These are phyloP conservation scores for Temnopleurus reevesii DNA, from an alignment of 53 echinoderm and acorn worm species.

Conservation along the genomic window DNA sequence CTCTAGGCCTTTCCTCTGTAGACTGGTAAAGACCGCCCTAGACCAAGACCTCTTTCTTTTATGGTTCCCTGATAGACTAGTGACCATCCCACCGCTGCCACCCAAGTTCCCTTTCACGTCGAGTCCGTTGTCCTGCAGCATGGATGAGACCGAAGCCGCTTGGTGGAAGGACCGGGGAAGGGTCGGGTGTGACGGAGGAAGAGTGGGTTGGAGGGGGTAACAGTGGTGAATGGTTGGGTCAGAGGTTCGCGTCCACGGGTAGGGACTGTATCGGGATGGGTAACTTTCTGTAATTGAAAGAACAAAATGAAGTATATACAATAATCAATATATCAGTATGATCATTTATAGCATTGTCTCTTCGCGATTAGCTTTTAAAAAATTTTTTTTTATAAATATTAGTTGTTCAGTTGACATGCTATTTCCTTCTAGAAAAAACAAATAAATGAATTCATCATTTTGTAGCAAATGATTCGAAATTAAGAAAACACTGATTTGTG, in stretches of 20 bases:
- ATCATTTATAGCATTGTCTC: too few species aligned
- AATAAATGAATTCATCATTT: too few species aligned
- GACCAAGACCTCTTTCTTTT: slow-evolving; percentile 96
- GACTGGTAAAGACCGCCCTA: slow-evolving; percentile 90
- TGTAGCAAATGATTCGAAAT: too few species aligned
- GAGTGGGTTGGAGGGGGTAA: slow-evolving; percentile 40
- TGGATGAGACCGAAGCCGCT: neutral
- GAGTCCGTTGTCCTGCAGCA: neutral
- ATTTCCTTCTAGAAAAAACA: too few species aligned
- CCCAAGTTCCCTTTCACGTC: neutral
- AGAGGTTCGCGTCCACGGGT: slow-evolving; percentile 21
- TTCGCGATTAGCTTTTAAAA: too few species aligned
- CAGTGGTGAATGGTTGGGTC: slow-evolving; percentile 28
- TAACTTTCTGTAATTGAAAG: neutral
- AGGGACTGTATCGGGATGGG: neutral
- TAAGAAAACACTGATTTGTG: neutral
- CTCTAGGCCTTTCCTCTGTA: slow-evolving; percentile 93
- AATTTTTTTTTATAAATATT: too few species aligned
- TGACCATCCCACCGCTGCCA: slow-evolving; percentile 24
- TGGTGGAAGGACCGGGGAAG: slow-evolving; percentile 54
- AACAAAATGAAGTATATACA: too few species aligned
- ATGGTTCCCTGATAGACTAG: slow-evolving; percentile 33
- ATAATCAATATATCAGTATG: too few species aligned
- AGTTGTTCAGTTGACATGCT: too few species aligned
- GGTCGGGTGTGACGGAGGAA: slow-evolving; percentile 42